A percentile compares a stretch with the other conserved stretches of the same genome.
phyloP scores from a whole-genome alignment of 2,888 invertebrate species.

The Noctua janthina region DNA sequence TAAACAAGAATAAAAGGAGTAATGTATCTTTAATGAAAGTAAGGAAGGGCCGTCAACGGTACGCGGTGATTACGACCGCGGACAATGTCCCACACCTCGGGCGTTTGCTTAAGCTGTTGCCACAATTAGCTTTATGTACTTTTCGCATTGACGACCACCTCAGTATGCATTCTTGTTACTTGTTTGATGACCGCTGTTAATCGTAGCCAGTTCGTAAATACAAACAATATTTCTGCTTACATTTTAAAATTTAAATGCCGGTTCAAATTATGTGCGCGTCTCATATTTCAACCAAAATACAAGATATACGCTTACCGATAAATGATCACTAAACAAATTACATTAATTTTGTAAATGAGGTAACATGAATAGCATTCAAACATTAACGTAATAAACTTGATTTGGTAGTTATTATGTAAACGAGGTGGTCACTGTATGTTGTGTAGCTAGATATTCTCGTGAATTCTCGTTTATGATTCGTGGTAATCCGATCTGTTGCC shows the following conservation, averaged over 20 bases:
- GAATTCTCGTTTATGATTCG: constrained; percentile 83
- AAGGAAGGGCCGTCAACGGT: constrained; percentile 72
- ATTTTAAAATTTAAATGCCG: background rate
- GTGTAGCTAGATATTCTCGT: constrained; percentile 70
- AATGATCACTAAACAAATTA: constrained; percentile 51
- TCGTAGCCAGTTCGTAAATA: constrained; percentile 13
- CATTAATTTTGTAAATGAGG: constrained; percentile 53
- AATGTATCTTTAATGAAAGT: constrained; percentile 86
- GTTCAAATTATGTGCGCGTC: background rate
- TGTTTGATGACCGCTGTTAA: constrained; percentile 16
- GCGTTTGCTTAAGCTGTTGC: constrained; percentile 47
- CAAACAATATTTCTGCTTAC: background rate
- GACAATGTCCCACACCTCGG: constrained; percentile 60
- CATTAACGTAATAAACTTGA: constrained; percentile 63
- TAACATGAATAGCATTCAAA: constrained; percentile 53
- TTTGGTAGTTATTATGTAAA: constrained; percentile 74
- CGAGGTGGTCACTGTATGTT: constrained; percentile 70
- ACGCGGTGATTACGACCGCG: constrained; percentile 61
- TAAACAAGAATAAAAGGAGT: constrained; percentile 87
- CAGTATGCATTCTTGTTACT: constrained; percentile 24
- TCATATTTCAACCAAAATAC: constrained; percentile 20
- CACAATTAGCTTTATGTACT: constrained; percentile 60
- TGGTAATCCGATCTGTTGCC: constrained; percentile 84
- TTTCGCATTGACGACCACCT: constrained; percentile 29
- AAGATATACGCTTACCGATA: constrained; percentile 29